Base-by-base conservation (phyloP, 2,888 invertebrate species). In the Eubasilissa splendida region DNA sequence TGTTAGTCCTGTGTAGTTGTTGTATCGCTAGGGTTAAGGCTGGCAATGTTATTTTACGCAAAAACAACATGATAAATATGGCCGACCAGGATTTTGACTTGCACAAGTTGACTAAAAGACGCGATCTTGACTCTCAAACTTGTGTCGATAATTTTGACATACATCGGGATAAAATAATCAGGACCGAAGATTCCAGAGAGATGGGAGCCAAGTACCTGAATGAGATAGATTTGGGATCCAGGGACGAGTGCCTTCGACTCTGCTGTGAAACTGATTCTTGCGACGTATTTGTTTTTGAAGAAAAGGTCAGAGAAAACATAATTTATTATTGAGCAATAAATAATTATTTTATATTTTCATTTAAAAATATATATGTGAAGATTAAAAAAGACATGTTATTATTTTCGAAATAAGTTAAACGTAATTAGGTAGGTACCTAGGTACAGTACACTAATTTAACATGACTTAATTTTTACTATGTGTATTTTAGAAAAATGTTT, bases 281-380 rank as follows among this genome's bases (percentile, higher is more conserved):
- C 88, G 97, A 97, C 88, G 96, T 97, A 42, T 97, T 96, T 88
- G 95, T 97, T 84, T 97, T 95, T 87, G 97, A 97, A 88, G 96
- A 97, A 87, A 97, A 96, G 93, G 96, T 96, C 86, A 71, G 50
- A 66, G 22, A 5, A 5, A 5, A 1, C 7, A 5, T 42, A 42
- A 42, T 42, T 5, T 5, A 42, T 42, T 42, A 5, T 42, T 7
- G 4, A 42, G 4, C 7, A 2, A 42, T 42, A 42, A 42, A 42
- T 42, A 42, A 42, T 42, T 7, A 22, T 22, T 22, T 22, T 22
- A 22, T 22, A 22, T 22, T 22, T 1, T 22, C 22, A 22, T 22
- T n/a, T 22, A 22, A 22, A 22, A 22, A 22, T 1, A 22, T 22
- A 22, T 22, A 22, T 22, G 22, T 22, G 22, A 22, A 22, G 0